Conservation (phyloP, 35 echinoderm and acorn worm species). For the Acanthaster planci region DNA sequence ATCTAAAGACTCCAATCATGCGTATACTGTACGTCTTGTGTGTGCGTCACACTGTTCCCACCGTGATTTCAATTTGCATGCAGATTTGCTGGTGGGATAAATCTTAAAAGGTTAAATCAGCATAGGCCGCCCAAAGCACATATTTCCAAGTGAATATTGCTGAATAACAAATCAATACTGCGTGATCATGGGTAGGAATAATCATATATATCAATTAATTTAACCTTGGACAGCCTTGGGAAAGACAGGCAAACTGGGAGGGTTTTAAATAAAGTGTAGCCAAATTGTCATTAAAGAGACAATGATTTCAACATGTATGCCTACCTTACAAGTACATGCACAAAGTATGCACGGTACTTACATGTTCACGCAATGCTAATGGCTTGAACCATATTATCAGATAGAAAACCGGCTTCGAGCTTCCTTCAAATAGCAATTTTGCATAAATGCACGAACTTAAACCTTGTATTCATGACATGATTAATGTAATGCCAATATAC, state of each 20-base stretch:
- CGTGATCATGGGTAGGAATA: background rate
- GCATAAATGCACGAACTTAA: too few relatives aligned
- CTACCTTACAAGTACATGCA: background rate
- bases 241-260: background rate
- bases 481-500: too few relatives aligned
- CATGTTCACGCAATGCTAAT: background rate
- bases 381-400: background rate
- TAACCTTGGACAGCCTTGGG: slow-evolving; percentile 15
- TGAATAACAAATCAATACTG: slow-evolving; percentile 25
- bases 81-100: slow-evolving; percentile 29
- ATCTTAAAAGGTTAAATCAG: slow-evolving; percentile 17
- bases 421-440: too few relatives aligned
- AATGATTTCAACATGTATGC: background rate
- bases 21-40: background rate
- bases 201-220: slow-evolving; percentile 21
- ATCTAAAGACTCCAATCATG: slow-evolving; percentile 6
- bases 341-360: background rate
- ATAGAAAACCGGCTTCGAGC: too few relatives aligned
- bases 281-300: background rate
- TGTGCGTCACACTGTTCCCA: slow-evolving; percentile 3
- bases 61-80: slow-evolving; percentile 31
- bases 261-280: background rate
- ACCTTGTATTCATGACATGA: too few relatives aligned
- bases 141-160: slow-evolving; percentile 10
- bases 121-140: slow-evolving; percentile 2